Evolutionary conservation across 2,797 vertebrate genomes (phyloP).

Genomic region (Lemur catta): DNA sequence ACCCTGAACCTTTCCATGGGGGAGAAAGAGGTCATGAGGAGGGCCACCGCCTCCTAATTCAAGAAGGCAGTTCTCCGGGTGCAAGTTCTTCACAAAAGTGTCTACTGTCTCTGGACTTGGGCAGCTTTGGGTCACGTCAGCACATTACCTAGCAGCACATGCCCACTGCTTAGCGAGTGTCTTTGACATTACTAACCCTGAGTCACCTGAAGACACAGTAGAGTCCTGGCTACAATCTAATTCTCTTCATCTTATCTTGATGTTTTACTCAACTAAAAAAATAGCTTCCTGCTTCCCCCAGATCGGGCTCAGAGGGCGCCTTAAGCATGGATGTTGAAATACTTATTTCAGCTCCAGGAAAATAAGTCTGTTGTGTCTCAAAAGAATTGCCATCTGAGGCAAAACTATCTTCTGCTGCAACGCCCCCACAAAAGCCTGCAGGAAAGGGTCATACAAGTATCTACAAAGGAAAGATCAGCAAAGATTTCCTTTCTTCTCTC

Average conservation of each 20-base stretch:
- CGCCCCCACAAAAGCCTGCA: background rate
- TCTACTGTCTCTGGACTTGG: background rate
- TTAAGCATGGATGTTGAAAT: constrained; percentile 57
- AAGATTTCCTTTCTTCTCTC: background rate
- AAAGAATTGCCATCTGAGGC: background rate
- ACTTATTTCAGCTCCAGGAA: constrained; percentile 47
- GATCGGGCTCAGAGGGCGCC: background rate
- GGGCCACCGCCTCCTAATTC: background rate
- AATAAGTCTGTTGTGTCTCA: constrained; percentile 12
- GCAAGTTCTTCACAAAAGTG: background rate
- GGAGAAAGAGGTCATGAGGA: too few species aligned
- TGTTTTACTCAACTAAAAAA: constrained; percentile 61
- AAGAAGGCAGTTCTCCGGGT: background rate
- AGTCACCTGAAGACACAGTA: constrained; percentile 41
- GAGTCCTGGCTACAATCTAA: background rate
- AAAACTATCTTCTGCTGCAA: constrained; percentile 47
- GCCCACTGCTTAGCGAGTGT: background rate
- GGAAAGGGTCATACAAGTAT: constrained; percentile 29
- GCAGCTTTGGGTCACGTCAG: background rate
- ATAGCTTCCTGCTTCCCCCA: constrained; percentile 17
- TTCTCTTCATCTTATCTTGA: constrained; percentile 35
- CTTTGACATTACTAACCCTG: constrained; percentile 41
- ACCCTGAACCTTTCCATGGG: background rate
- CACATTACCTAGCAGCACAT: constrained; percentile 10
- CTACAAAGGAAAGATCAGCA: constrained; percentile 49